phyloP scores from a whole-genome alignment of 1,140 invertebrate species.

The Macrocentrus cingulum region DNA sequence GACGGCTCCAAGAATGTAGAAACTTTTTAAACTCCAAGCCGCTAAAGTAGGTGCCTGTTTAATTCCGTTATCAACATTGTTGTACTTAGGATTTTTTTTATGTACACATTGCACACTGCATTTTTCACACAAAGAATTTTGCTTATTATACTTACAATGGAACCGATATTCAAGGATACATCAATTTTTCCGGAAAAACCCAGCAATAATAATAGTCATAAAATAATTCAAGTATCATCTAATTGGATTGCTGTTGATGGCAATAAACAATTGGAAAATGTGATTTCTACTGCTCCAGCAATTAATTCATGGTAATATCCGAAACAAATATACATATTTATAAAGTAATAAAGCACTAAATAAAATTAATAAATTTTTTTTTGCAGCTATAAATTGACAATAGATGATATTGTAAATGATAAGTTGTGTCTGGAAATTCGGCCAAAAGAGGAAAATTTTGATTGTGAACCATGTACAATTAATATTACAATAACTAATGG shows the following conservation, averaged over 20 bases:
- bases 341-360: neutral
- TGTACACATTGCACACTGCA: no score
- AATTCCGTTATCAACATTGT: no score
- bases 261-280: conserved; percentile 35
- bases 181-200: no score
- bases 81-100: no score
- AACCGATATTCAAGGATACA: no score
- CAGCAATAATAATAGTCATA: no score
- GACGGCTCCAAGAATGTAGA: no score
- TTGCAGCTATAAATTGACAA: conserved; percentile 35
- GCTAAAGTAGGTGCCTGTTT: no score
- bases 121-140: no score
- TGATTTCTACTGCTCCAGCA: conserved; percentile 33
- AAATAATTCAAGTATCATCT: conserved; percentile 38
- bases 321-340: neutral
- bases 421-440: conserved; percentile 46
- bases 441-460: conserved; percentile 29
- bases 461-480: conserved; percentile 42
- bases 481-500: conserved; percentile 47
- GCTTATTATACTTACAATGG: no score
- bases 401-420: conserved; percentile 46
- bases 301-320: conserved; percentile 36
- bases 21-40: no score
- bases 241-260: conserved; percentile 44
- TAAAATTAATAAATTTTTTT: conserved; percentile 7